A percentile compares a stretch with the other conserved stretches of the same genome.
Evolutionary conservation across 2,113 vertebrate genomes (phyloP).

Genomic region (Pedionomus torquatus): DNA sequence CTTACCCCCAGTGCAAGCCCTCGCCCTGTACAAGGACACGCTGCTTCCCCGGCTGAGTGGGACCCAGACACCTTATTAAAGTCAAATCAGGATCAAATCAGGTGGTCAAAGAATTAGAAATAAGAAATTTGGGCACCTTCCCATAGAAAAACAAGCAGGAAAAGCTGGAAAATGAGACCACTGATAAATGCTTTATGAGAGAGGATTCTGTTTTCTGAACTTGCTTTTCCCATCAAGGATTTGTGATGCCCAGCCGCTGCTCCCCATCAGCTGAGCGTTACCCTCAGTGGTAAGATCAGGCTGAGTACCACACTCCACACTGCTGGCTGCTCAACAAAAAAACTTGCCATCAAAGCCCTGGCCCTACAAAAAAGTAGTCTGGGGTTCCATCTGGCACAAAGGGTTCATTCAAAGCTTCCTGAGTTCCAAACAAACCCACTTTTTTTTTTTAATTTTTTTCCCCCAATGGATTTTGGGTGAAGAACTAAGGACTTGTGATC

Average conservation of each 20-base stretch:
- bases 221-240: background rate
- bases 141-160: background rate
- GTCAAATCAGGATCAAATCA: background rate
- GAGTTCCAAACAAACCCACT: background rate
- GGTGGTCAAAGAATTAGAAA: background rate
- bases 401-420: background rate
- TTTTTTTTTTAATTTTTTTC: background rate
- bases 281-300: background rate
- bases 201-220: background rate
- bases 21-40: background rate
- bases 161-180: background rate
- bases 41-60: background rate
- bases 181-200: background rate
- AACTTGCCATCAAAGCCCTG: background rate
- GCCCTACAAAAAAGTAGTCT: background rate
- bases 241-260: background rate
- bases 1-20: background rate
- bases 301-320: background rate
- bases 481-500: background rate
- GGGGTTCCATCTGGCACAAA: background rate
- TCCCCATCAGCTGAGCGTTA: background rate
- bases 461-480: background rate
- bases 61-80: background rate
- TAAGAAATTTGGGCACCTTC: background rate
- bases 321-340: background rate